A percentile compares a stretch with the other conserved stretches of the same genome.
Evolutionary conservation across 2,113 vertebrate species (phyloP).

Genomic region (Hepsetus odoe): DNA sequence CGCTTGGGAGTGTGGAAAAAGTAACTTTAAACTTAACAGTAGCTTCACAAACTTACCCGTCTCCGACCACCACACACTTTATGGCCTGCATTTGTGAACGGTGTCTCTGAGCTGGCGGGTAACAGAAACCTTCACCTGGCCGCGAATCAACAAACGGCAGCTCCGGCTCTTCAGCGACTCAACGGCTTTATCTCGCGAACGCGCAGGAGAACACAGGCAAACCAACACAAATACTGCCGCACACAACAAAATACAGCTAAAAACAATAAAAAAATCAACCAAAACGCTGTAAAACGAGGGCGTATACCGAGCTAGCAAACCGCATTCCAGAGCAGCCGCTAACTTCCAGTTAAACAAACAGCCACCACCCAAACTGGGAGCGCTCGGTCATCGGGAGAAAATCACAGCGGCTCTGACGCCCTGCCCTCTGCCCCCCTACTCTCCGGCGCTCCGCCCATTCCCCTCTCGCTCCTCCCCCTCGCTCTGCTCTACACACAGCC

Average conservation of each 20-base stretch:
- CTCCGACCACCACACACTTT: slow-evolving; percentile 96
- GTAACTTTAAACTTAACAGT: neutral
- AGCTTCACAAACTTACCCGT: slow-evolving; percentile 83
- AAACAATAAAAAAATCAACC: neutral
- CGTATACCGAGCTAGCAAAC: neutral
- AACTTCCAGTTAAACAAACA: slow-evolving; percentile 45
- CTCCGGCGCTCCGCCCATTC: neutral
- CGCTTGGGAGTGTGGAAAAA: neutral
- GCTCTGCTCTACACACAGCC: too few relatives aligned
- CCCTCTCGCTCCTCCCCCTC: too few relatives aligned
- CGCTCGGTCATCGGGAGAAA: slow-evolving; percentile 6
- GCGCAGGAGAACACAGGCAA: neutral
- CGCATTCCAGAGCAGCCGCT: neutral
- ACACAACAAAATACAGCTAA: too few relatives aligned
- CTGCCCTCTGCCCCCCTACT: too few relatives aligned
- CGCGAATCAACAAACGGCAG: slow-evolving; percentile 24
- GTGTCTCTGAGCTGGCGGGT: slow-evolving; percentile 28
- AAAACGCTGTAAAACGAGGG: neutral
- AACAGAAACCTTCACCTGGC: too few relatives aligned
- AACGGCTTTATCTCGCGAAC: neutral
- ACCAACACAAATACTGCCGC: too few relatives aligned
- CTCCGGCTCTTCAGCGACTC: neutral
- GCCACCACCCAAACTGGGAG: slow-evolving; percentile 52
- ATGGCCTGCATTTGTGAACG: slow-evolving; percentile 88
- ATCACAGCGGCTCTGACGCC: slow-evolving; percentile 5